phyloP scores from a whole-genome alignment of 2,113 vertebrate genomes.

The Glaucomys volans region DNA sequence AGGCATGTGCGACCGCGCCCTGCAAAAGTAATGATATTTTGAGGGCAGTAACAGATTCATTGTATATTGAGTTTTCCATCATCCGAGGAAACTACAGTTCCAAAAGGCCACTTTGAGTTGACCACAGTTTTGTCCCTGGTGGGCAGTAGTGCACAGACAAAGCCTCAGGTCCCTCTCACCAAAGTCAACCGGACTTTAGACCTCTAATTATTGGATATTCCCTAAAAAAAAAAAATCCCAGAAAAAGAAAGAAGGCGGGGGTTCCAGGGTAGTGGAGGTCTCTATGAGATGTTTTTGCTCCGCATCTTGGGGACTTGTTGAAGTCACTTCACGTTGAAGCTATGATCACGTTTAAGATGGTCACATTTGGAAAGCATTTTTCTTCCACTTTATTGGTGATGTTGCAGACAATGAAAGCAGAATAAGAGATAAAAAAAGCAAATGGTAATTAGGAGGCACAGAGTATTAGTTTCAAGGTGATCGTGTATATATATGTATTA shows the following conservation, averaged over 20 bases:
- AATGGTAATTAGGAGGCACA: conserved; percentile 1
- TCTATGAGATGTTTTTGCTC: not conserved
- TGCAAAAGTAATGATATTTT: not conserved
- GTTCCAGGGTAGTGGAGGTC: too few relatives aligned
- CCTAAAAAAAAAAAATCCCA: not conserved
- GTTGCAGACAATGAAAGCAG: not conserved
- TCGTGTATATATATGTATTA: not conserved
- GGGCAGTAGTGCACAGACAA: too few relatives aligned
- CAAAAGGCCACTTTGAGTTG: not conserved
- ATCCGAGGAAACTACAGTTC: not conserved
- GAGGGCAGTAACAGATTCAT: not conserved
- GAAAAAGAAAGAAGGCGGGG: not conserved
- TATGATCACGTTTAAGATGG: not conserved
- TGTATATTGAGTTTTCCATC: not conserved
- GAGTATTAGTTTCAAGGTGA: not conserved
- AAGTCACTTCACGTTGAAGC: conserved; percentile 21
- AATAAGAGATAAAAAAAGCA: not conserved
- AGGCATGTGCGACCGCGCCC: too few relatives aligned
- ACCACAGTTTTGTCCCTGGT: not conserved
- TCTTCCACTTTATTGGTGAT: not conserved
- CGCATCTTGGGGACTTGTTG: not conserved
- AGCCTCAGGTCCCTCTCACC: not conserved
- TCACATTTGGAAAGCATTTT: not conserved
- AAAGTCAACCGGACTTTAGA: not conserved
- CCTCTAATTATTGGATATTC: not conserved